A percentile compares a stretch with the other conserved stretches of the same genome.
phyloP scores from a whole-genome alignment of 2,888 invertebrate species.

The Scrobipalpa costella region DNA sequence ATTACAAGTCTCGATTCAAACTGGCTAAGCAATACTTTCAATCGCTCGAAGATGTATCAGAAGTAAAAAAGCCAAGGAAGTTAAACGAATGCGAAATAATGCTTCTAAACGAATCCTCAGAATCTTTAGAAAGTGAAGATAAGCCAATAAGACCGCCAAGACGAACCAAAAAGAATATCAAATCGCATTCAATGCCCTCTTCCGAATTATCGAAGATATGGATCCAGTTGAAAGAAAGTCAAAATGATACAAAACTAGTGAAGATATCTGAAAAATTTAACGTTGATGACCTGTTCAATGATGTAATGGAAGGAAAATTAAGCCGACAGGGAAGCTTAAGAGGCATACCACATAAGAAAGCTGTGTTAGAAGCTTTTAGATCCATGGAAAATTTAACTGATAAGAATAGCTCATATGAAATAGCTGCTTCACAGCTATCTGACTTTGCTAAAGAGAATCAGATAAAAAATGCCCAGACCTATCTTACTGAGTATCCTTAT shows the following conservation, averaged over 20 bases:
- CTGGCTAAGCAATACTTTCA: constrained; percentile 75
- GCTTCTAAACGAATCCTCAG: constrained; percentile 56
- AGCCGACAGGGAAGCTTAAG: constrained; percentile 75
- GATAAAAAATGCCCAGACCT: constrained; percentile 69
- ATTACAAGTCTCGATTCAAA: constrained; percentile 74
- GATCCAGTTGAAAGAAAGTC: constrained; percentile 60
- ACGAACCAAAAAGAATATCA: constrained; percentile 58
- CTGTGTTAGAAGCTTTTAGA: constrained; percentile 75
- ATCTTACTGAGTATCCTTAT: constrained; percentile 74
- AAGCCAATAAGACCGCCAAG: constrained; percentile 51
- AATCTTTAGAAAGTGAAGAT: constrained; percentile 61
- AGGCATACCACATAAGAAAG: constrained; percentile 78
- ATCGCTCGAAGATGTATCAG: constrained; percentile 69
- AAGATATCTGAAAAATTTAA: constrained; percentile 79
- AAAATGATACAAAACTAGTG: constrained; percentile 55
- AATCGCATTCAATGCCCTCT: constrained; percentile 71
- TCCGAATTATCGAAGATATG: constrained; percentile 69
- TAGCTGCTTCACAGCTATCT: constrained; percentile 58
- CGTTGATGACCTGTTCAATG: constrained; percentile 74
- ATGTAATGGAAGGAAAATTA: constrained; percentile 72
- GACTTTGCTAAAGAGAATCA: constrained; percentile 64
- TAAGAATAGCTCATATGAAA: constrained; percentile 66
- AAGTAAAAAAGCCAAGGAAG: constrained; percentile 56
- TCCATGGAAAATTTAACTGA: constrained; percentile 75
- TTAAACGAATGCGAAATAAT: constrained; percentile 68